phyloP scores from a whole-genome alignment of 2,888 invertebrate genomes.

The Hetaerina titia region DNA sequence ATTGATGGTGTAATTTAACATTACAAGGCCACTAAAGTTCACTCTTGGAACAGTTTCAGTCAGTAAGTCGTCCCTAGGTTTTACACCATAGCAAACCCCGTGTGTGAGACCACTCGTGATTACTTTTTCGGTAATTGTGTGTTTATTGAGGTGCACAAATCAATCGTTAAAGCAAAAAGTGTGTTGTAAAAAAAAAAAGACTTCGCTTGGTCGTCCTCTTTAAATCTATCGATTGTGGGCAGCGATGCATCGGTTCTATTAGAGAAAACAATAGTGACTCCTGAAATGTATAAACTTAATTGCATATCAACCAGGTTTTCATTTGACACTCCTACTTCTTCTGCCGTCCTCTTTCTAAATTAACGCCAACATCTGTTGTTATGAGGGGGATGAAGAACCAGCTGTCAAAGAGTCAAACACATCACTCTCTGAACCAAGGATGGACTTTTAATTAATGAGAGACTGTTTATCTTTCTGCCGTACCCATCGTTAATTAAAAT shows the following conservation, averaged over 20 bases:
- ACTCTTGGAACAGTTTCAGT: too few relatives aligned
- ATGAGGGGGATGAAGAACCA: neutral
- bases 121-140: neutral
- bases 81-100: neutral
- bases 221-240: neutral
- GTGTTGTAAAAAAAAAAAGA: neutral
- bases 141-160: neutral
- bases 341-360: neutral
- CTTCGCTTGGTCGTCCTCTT: neutral
- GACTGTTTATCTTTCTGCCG: too few relatives aligned
- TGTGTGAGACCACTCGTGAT: neutral
- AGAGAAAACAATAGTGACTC: neutral
- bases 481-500: too few relatives aligned
- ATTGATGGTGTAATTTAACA: too few relatives aligned
- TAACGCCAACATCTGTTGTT: neutral
- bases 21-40: too few relatives aligned
- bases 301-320: neutral
- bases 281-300: neutral
- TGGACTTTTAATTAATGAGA: too few relatives aligned
- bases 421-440: neutral
- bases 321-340: neutral
- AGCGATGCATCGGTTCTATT: neutral
- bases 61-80: neutral
- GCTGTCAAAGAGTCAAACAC: neutral
- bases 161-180: neutral